Evolutionary conservation across 2,113 vertebrate species (phyloP).

Genomic region (Ictalurus punctatus): DNA sequence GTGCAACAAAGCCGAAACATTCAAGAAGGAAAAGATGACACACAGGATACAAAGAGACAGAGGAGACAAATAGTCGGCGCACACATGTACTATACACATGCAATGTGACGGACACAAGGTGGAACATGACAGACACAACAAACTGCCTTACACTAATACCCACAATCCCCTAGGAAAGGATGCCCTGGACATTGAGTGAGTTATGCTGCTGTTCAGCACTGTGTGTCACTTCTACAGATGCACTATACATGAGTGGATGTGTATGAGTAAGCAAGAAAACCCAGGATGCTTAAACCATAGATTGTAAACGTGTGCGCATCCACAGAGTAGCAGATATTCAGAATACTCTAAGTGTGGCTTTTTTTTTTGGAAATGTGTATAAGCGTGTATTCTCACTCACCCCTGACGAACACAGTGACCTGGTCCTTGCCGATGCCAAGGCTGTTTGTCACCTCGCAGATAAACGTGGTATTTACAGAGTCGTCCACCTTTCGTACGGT

Average conservation of each 20-base stretch:
- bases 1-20: not conserved
- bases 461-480: conserved; percentile 79
- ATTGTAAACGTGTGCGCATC: not conserved
- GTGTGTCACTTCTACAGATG: not conserved
- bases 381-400: conserved; percentile 65
- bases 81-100: not conserved
- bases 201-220: not conserved
- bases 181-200: not conserved
- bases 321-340: not conserved
- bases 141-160: conserved; percentile 44
- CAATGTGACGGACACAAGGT: not conserved
- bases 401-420: conserved; percentile 75
- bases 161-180: conserved; percentile 19
- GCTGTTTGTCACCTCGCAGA: conserved; percentile 80
- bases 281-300: not conserved
- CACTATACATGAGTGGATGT: not conserved
- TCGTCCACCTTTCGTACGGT: conserved; percentile 78
- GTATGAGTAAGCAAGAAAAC: not conserved
- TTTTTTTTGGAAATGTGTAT: not conserved
- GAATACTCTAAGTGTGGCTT: not conserved
- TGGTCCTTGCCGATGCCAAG: conserved; percentile 74
- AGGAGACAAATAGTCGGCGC: not conserved
- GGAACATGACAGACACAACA: conserved; percentile 26
- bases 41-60: not conserved
- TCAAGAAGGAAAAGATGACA: not conserved